Percentiles rank a stretch among this genome's conserved stretches.
Evolutionary conservation across 2,113 vertebrate species (phyloP).

Genomic region (Takifugu flavidus): DNA sequence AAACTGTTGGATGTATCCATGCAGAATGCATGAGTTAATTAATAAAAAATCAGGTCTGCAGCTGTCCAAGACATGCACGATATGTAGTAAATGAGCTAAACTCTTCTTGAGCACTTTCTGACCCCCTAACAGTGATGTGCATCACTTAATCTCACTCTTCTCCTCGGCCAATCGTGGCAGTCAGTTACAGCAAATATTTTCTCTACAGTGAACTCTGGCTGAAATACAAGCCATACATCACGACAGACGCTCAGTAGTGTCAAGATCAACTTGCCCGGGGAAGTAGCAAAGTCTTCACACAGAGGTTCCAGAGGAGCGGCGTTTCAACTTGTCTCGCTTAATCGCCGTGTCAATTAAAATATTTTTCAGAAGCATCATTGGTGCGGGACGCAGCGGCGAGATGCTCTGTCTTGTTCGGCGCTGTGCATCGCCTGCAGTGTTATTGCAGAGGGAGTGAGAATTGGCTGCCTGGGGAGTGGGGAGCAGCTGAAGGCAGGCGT

Average conservation of each 20-base stretch:
- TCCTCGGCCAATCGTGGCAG: slow-evolving; percentile 26
- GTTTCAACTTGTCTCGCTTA: slow-evolving; percentile 67
- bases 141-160: slow-evolving; percentile 32
- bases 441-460: slow-evolving; percentile 10
- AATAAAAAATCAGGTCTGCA: not conserved
- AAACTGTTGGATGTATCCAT: not conserved
- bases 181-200: slow-evolving; percentile 57
- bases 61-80: not conserved
- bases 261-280: slow-evolving; percentile 55
- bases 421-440: slow-evolving; percentile 39
- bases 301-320: slow-evolving; percentile 42
- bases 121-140: slow-evolving; percentile 22
- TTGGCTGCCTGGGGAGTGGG: too few species aligned
- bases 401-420: slow-evolving; percentile 44
- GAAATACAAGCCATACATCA: slow-evolving; percentile 37
- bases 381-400: slow-evolving; percentile 24
- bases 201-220: slow-evolving; percentile 41
- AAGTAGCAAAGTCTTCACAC: slow-evolving; percentile 49
- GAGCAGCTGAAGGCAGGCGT: slow-evolving; percentile 10
- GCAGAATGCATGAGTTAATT: not conserved
- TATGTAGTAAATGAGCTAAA: slow-evolving; percentile 13
- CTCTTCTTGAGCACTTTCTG: not conserved
- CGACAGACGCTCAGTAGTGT: slow-evolving; percentile 43
- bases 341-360: slow-evolving; percentile 70
- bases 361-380: slow-evolving; percentile 52